Base-by-base conservation (phyloP, 2,113 vertebrate genomes). In the Balaenoptera acutorostrata region DNA sequence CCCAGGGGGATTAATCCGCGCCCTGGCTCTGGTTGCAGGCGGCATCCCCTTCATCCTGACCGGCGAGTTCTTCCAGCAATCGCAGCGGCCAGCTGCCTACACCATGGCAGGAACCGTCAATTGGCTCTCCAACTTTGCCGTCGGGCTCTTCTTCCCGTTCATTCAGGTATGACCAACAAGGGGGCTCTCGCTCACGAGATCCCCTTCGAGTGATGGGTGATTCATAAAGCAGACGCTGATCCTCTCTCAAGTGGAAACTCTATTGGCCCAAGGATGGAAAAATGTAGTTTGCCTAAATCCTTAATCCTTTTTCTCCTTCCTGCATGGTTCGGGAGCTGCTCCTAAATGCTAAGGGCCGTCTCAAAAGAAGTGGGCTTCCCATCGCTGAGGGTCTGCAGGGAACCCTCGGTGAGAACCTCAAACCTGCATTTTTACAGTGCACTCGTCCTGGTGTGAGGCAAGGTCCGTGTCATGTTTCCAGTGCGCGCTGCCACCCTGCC, bases 31-130 rank as follows among this genome's bases (percentile, higher is more conserved):
- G 15, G 20, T 96, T 98, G 31, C 98, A 99, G 99, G 99, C 92
- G 99, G 99, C 14, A 99, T 99, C 96, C 99, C 99, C 0, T 99
- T 99, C 95, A 95, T 99, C 96, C 98, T 99, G 98, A 99, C 99
- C 0, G 99, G 99, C 1, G 99, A 99, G 97, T 96, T 99, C 92
- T 99, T 99, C 98, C 99, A 99, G 96, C 99, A 99, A 87, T 98
- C 99, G 0, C 99, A 99, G 98, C 98, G 99, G 55, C 99, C 99
- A 0, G 99, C 99, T 0, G 99, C 99, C 0, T 99, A 99, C 98
- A 99, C 99, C 98, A 98, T 99, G 9, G 99, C 99, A 13, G 99
- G 99, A 44, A 99, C 98, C 0, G 97, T 99, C 52, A 99, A 99
- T 98, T 99, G 99, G 99, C 98, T 99, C 71, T 98, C 99, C 93